Percentiles rank a stretch among this genome's conserved stretches.
Conservation (phyloP, 2,113 vertebrate genomes). For the Otolemur garnettii region DNA sequence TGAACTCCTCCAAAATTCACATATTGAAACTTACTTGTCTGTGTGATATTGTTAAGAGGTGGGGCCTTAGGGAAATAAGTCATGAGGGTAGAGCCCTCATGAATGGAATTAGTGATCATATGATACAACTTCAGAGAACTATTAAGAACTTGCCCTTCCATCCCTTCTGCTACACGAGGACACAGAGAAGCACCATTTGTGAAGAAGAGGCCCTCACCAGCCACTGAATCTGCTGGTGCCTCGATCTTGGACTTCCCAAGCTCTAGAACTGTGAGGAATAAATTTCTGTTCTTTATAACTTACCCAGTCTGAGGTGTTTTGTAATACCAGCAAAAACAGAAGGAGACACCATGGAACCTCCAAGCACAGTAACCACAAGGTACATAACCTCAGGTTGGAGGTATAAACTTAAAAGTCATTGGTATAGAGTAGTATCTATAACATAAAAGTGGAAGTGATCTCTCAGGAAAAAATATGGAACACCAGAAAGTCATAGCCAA, state of each 20-base stretch:
- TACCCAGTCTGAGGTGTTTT: background rate
- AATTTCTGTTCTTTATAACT: background rate
- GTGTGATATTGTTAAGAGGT: background rate
- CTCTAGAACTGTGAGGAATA: background rate
- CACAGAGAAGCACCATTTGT: background rate
- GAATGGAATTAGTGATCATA: background rate
- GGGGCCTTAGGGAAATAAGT: background rate
- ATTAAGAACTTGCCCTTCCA: background rate
- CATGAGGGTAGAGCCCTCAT: background rate
- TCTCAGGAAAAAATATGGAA: slow-evolving; percentile 1
- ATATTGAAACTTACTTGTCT: background rate
- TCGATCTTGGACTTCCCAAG: background rate
- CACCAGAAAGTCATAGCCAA: background rate
- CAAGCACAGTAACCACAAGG: background rate
- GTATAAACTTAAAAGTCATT: background rate
- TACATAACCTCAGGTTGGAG: background rate
- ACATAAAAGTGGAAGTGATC: background rate
- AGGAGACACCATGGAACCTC: background rate
- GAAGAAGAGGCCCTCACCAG: background rate
- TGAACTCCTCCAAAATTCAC: background rate
- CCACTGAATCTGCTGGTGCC: background rate
- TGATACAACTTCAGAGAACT: background rate
- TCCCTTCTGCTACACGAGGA: background rate
- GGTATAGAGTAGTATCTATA: background rate
- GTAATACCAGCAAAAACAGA: background rate